Base-by-base conservation (phyloP, 2,888 invertebrate species). In the Rhagonycha lutea region DNA sequence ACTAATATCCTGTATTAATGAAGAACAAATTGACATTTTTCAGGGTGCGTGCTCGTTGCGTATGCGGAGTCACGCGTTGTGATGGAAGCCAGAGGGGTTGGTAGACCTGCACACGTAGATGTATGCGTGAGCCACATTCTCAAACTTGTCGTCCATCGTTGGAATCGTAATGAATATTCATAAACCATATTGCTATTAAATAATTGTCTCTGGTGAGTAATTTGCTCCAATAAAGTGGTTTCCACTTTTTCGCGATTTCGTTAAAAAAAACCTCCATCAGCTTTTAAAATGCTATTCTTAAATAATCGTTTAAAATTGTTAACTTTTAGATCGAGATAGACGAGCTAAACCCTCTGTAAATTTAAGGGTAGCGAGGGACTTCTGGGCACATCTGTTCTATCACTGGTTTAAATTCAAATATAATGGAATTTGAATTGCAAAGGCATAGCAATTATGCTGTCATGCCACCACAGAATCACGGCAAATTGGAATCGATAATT, bases 1-100 rank as follows among this genome's bases (percentile, higher is more conserved):
- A 85, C 85, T 87, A 87, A 87, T 87, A 87, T 86, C 85, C 82
- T 80, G 84, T 85, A 87, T 87, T 88, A 87, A 87, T 87, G 87
- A 87, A 86, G 87, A 87, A 87, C 87, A 87, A 87, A 87, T 87
- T 87, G 87, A 87, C 87, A 87, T 87, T 87, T 88, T 88, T 87
- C 86, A 84, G 86, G 86, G 86, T 86, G 86, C 87, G 87, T 87
- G 87, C 87, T 85, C 84, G 85, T 86, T 87, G 85, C 84, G 86
- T 87, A 88, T 88, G 87, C 87, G 84, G 84, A 87, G 87, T 86
- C 87, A 88, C 87, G 87, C 76, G 76, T 73, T 75, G 76, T 75
- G 75, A 75, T 78, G 80, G 79, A 74, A 76, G 78, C 76, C 76
- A 74, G 80, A 78, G 79, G 81, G 81, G 81, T 79, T 77, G 80